A percentile compares a stretch with the other conserved stretches of the same genome.
Conservation (phyloP, 1,140 invertebrate species). For the Neodiprion virginianus region DNA sequence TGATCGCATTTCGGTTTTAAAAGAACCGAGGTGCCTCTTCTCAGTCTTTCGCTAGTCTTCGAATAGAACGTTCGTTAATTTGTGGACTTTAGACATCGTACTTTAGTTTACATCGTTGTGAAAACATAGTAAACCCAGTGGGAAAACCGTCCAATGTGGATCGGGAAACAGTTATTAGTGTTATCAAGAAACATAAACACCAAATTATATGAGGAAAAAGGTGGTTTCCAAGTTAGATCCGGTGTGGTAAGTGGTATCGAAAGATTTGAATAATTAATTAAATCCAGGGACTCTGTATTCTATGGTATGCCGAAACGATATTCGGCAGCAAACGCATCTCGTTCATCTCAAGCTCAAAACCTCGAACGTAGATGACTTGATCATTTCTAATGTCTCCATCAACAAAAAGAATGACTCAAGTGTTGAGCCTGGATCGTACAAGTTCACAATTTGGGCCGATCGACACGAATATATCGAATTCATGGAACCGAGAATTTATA, state of each 20-base stretch:
- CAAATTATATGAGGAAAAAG: slow-evolving; percentile 6
- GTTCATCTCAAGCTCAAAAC: neutral
- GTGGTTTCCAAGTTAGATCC: slow-evolving; percentile 8
- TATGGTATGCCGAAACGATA: neutral
- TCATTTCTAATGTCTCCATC: neutral
- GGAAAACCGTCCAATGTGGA: neutral
- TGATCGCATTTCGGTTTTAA: neutral
- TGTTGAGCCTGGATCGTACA: neutral
- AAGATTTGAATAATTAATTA: slow-evolving; percentile 4
- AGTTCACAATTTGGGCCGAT: neutral
- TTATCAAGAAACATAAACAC: neutral
- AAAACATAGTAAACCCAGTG: neutral
- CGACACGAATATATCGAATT: neutral
- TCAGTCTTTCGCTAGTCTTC: neutral
- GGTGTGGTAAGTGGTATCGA: slow-evolving; percentile 13
- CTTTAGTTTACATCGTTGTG: neutral
- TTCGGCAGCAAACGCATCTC: slow-evolving; percentile 10
- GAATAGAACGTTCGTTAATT: neutral
- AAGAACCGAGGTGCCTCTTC: neutral
- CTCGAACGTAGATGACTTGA: slow-evolving; percentile 6
- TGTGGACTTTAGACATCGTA: neutral
- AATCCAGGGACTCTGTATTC: neutral
- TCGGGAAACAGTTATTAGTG: neutral
- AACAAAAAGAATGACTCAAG: slow-evolving; percentile 1
- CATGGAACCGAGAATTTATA: neutral